phyloP scores from a whole-genome alignment of 2,888 invertebrate species.

The Clivina fossor region DNA sequence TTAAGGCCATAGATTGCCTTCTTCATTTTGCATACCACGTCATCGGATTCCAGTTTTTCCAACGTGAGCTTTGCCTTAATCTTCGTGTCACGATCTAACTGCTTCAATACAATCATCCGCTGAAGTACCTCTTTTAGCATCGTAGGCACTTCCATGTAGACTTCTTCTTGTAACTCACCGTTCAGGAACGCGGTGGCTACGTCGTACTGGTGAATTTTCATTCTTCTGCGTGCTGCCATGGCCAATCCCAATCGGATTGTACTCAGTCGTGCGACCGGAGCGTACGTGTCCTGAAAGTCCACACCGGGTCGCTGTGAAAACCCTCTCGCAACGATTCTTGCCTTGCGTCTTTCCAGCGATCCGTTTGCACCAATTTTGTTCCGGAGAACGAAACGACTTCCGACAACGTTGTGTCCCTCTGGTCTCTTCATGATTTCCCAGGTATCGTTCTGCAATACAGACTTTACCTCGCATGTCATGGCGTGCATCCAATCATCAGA shows the following conservation, averaged over 20 bases:
- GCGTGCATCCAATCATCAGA: constrained; percentile 5
- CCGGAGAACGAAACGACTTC: constrained; percentile 22
- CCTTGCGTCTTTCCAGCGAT: constrained; percentile 23
- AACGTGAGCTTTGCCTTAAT: no score
- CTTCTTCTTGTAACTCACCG: no score
- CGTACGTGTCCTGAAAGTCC: constrained; percentile 43
- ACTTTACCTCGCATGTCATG: no score
- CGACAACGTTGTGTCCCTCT: constrained; percentile 9
- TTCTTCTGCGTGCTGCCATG: constrained; percentile 12
- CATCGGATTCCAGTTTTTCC: no score
- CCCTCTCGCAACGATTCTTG: constrained; percentile 41
- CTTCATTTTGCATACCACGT: no score
- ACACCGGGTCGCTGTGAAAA: constrained; percentile 41
- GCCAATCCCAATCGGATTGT: constrained; percentile 16
- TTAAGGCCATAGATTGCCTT: no score
- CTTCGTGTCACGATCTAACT: no score
- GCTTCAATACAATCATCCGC: no score
- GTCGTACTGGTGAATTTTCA: no score
- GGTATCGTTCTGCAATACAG: constrained; percentile 23
- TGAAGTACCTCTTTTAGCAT: no score
- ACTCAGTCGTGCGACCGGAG: constrained; percentile 40
- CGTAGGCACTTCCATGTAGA: no score
- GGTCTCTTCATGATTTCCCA: constrained; percentile 23
- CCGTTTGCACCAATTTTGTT: constrained; percentile 22
- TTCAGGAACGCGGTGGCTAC: no score